Conservation (phyloP, 2,888 invertebrate species). For the Amphipoea lucens region DNA sequence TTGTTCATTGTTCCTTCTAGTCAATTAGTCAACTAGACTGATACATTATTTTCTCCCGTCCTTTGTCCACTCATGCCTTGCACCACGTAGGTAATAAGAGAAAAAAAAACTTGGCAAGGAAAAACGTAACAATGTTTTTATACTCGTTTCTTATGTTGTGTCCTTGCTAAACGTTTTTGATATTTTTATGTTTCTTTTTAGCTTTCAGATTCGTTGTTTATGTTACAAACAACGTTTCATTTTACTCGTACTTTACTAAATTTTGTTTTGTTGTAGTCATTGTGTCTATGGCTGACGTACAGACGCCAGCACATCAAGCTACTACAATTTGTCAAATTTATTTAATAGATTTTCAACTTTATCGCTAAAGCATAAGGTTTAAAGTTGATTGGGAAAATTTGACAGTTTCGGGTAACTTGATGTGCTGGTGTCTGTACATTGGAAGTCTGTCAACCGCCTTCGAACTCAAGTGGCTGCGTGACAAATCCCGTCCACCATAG, state of each 20-base stretch:
- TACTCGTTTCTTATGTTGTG: constrained; percentile 67
- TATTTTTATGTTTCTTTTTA: constrained; percentile 57
- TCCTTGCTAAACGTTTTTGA: constrained; percentile 61
- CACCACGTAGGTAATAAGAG: constrained; percentile 32
- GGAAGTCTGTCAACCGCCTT: not conserved
- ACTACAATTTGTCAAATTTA: no score
- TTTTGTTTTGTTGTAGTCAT: not conserved
- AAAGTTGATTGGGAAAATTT: no score
- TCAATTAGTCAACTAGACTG: not conserved
- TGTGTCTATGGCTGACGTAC: not conserved
- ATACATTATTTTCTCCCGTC: not conserved
- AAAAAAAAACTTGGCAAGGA: constrained; percentile 74
- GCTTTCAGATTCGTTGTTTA: constrained; percentile 55
- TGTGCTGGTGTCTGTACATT: no score
- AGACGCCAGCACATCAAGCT: no score
- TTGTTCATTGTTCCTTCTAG: not conserved
- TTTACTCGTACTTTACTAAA: not conserved
- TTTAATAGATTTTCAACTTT: no score
- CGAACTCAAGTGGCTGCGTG: not conserved
- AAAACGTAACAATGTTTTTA: constrained; percentile 78
- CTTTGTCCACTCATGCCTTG: constrained; percentile 39
- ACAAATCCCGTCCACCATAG: no score
- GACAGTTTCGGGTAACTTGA: no score
- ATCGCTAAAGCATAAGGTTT: no score
- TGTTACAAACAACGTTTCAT: constrained; percentile 27